A percentile compares a stretch with the other conserved stretches of the same genome.
phyloP scores from a whole-genome alignment of 1,140 invertebrate species.

The Tigriopus japonicus region DNA sequence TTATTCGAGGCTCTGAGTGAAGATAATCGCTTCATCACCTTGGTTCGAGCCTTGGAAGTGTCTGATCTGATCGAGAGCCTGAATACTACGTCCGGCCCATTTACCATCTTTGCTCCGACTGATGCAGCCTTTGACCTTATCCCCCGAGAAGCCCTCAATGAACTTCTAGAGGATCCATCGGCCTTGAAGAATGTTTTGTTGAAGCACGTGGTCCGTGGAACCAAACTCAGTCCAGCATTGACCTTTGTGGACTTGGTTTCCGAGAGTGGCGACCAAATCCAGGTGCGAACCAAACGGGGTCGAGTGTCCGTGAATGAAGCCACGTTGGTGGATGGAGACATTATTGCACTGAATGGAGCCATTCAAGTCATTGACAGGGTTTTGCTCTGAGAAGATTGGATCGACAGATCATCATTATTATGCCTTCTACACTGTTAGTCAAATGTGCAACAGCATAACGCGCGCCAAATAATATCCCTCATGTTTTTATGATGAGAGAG shows the following conservation, averaged over 20 bases:
- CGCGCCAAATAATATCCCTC: too few relatives aligned
- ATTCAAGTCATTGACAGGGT: background rate
- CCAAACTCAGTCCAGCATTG: background rate
- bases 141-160: background rate
- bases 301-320: background rate
- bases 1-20: background rate
- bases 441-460: too few relatives aligned
- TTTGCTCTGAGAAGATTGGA: background rate
- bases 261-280: background rate
- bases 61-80: background rate
- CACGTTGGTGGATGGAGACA: background rate
- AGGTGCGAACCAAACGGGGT: background rate
- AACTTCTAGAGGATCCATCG: background rate
- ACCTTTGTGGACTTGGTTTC: background rate
- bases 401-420: too few relatives aligned
- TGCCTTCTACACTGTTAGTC: too few relatives aligned
- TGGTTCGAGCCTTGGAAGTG: background rate
- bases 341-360: background rate
- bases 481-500: too few relatives aligned
- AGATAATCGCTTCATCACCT: background rate
- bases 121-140: constrained; percentile 32
- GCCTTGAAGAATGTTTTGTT: background rate
- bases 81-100: constrained; percentile 22
- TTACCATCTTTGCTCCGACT: constrained; percentile 33
- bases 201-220: background rate